Conservation (phyloP, 2,888 invertebrate genomes). For the Drosophila recens region DNA sequence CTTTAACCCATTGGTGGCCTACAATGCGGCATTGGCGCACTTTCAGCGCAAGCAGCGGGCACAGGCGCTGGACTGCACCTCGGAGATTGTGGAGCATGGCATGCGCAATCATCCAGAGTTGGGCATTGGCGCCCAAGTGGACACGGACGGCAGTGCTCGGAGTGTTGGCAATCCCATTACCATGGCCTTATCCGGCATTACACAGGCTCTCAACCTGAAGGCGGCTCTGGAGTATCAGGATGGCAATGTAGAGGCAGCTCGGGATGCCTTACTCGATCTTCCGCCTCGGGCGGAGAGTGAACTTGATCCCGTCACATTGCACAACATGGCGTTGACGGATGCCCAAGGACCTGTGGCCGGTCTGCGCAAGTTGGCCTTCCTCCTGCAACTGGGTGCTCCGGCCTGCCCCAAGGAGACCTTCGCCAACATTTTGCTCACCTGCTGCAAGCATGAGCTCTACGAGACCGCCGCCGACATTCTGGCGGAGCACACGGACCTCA, state of each 20-base stretch:
- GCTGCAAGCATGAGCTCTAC: slow-evolving; percentile 98
- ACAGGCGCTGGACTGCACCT: slow-evolving; percentile 95
- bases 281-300: slow-evolving; percentile 98
- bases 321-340: slow-evolving; percentile 96
- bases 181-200: slow-evolving; percentile 97
- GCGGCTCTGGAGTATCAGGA: slow-evolving; percentile 99
- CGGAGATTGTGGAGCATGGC: slow-evolving; percentile 97
- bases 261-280: slow-evolving; percentile 95
- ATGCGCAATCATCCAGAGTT: slow-evolving; percentile 98
- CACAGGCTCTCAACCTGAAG: slow-evolving; percentile 99
- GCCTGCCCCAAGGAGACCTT: slow-evolving; percentile 98
- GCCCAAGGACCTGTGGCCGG: slow-evolving; percentile 97
- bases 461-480: slow-evolving; percentile 99
- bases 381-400: slow-evolving; percentile 95
- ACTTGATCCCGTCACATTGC: slow-evolving; percentile 98
- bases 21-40: slow-evolving; percentile 97
- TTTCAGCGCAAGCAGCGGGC: slow-evolving; percentile 97
- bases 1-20: slow-evolving; percentile 95
- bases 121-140: slow-evolving; percentile 98
- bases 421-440: slow-evolving; percentile 96
- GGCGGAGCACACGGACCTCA: slow-evolving; percentile 98
- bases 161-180: slow-evolving; percentile 91
- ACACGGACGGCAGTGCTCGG: slow-evolving; percentile 87
- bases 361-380: slow-evolving; percentile 92
- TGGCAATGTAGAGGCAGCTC: slow-evolving; percentile 91